phyloP scores from a whole-genome alignment of 2,797 vertebrate species.

The Crenichthys baileyi region DNA sequence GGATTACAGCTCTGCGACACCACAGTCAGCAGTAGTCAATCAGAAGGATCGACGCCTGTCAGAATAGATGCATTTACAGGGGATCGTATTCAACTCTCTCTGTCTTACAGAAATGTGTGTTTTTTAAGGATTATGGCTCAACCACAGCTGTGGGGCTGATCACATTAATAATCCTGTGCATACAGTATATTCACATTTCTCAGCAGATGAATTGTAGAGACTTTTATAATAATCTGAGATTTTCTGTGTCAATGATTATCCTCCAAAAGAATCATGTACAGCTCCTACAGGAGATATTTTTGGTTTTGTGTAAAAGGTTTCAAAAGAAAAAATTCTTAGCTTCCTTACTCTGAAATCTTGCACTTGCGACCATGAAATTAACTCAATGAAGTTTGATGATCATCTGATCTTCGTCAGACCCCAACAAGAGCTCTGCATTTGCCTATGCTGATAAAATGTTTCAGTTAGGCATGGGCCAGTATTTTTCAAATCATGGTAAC shows the following conservation, averaged over 20 bases:
- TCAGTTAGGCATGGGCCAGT: too few species aligned
- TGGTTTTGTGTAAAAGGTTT: too few species aligned
- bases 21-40: not conserved
- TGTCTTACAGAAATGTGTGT: not conserved
- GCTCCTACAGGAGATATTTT: not conserved
- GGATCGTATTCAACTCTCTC: not conserved
- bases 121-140: slow-evolving; percentile 3
- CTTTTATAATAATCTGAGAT: not conserved
- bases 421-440: too few species aligned
- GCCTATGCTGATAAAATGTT: too few species aligned
- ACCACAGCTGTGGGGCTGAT: not conserved
- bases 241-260: not conserved
- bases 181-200: not conserved
- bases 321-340: too few species aligned
- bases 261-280: not conserved
- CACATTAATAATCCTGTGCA: not conserved
- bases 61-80: not conserved
- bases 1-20: not conserved
- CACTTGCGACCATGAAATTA: not conserved
- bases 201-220: slow-evolving; percentile 2
- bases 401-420: not conserved
- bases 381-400: not conserved
- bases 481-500: too few species aligned
- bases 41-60: not conserved
- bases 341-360: not conserved